These are phyloP conservation scores for Epizoanthus fatuus DNA, from an alignment of 92 coral and sea anemone species.

Conservation along the genomic window DNA sequence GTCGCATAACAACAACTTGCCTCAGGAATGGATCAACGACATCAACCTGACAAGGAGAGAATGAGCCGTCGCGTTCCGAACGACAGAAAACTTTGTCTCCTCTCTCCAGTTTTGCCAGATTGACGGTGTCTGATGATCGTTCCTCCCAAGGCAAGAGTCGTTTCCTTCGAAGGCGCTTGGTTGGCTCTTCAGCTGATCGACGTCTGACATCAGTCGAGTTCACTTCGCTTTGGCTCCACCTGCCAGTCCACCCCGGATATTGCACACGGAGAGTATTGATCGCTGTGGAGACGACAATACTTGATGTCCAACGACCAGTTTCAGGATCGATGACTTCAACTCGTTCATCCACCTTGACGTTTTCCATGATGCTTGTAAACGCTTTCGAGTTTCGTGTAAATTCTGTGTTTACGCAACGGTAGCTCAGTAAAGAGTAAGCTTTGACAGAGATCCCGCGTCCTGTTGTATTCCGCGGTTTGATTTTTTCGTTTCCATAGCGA, in stretches of 20 bases:
- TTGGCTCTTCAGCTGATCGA: not conserved
- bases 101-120: not conserved
- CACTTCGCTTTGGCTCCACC: not conserved
- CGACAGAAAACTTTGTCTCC: not conserved
- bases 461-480: too few species aligned
- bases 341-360: not conserved
- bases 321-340: not conserved
- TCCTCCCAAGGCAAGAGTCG: not conserved
- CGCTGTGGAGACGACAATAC: too few species aligned
- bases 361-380: not conserved
- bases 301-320: not conserved
- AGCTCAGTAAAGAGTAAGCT: too few species aligned
- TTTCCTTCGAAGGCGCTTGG: not conserved
- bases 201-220: not conserved
- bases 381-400: too few species aligned
- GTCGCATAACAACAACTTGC: not conserved
- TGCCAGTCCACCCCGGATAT: not conserved
- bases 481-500: too few species aligned
- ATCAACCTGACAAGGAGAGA: not conserved
- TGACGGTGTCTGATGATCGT: not conserved
- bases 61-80: not conserved
- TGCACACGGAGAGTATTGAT: not conserved
- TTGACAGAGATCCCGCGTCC: too few species aligned
- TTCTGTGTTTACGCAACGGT: too few species aligned
- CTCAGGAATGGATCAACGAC: not conserved